A percentile compares a stretch with the other conserved stretches of the same genome.
phyloP scores from a whole-genome alignment of 1,140 invertebrate species.

The Berghia stephanieae region DNA sequence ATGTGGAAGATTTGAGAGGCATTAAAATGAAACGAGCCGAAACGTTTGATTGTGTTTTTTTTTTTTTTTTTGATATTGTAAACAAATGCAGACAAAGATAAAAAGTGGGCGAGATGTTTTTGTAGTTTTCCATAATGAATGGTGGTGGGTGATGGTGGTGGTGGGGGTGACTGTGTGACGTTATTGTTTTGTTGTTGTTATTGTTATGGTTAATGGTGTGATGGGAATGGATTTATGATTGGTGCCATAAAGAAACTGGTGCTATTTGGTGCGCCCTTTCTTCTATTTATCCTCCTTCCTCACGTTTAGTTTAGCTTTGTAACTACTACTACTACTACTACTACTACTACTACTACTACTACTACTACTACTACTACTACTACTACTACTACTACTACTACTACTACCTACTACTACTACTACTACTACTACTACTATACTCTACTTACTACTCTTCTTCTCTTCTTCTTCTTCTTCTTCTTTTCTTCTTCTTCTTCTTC shows the following conservation, averaged over 20 bases:
- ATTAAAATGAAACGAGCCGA: background rate
- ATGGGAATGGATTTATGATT: too few species aligned
- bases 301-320: background rate
- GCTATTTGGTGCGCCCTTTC: background rate
- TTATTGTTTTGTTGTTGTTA: too few species aligned
- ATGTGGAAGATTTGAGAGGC: background rate
- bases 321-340: background rate
- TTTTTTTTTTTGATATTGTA: background rate
- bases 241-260: background rate
- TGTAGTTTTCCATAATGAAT: background rate
- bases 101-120: background rate
- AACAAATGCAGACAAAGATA: background rate
- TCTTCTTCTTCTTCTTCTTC: too few species aligned
- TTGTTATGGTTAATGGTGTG: too few species aligned
- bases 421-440: too few species aligned
- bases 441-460: background rate
- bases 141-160: background rate
- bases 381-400: background rate
- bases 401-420: too few species aligned
- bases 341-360: background rate
- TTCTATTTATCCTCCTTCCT: background rate
- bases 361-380: background rate
- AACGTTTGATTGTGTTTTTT: background rate
- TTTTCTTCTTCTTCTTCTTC: conserved; percentile 12
- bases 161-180: background rate